Evolutionary conservation across 1,140 invertebrate species (phyloP).

Genomic region (Bombus polaris): DNA sequence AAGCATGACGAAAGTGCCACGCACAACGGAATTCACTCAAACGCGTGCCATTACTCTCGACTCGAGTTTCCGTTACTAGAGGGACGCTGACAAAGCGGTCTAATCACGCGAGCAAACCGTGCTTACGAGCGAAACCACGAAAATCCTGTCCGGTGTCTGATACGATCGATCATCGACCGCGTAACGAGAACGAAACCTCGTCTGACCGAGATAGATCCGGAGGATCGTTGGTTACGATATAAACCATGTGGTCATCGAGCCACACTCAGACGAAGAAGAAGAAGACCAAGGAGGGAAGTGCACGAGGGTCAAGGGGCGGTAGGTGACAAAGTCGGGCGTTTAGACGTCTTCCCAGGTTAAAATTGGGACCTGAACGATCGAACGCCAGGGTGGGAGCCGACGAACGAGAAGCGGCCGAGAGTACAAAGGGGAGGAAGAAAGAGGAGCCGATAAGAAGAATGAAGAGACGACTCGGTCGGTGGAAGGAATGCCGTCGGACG

Average conservation of each 20-base stretch:
- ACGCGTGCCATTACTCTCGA: conserved; percentile 2
- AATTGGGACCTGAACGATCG: conserved; percentile 65
- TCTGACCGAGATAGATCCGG: background rate
- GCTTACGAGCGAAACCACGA: background rate
- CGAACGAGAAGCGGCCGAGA: conserved; percentile 54
- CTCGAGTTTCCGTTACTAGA: background rate
- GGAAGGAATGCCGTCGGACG: conserved; percentile 83
- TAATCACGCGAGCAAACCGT: background rate
- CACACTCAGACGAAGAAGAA: background rate
- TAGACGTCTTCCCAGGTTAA: conserved; percentile 69
- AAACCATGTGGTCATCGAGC: background rate
- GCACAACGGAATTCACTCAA: background rate
- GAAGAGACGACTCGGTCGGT: conserved; percentile 71
- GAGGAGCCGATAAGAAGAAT: conserved; percentile 75
- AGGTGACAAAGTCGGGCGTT: conserved; percentile 79
- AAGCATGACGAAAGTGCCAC: conserved; percentile 10
- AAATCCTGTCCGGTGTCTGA: background rate
- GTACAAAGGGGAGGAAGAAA: conserved; percentile 69
- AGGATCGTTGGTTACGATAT: background rate
- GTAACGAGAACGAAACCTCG: background rate
- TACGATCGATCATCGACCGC: conserved; percentile 25
- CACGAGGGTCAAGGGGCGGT: conserved; percentile 59
- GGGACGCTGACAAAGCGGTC: background rate
- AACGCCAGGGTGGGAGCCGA: conserved; percentile 44
- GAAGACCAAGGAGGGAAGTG: background rate